Evolutionary conservation across 2,888 invertebrate genomes (phyloP).

Genomic region (Pecten maximus): DNA sequence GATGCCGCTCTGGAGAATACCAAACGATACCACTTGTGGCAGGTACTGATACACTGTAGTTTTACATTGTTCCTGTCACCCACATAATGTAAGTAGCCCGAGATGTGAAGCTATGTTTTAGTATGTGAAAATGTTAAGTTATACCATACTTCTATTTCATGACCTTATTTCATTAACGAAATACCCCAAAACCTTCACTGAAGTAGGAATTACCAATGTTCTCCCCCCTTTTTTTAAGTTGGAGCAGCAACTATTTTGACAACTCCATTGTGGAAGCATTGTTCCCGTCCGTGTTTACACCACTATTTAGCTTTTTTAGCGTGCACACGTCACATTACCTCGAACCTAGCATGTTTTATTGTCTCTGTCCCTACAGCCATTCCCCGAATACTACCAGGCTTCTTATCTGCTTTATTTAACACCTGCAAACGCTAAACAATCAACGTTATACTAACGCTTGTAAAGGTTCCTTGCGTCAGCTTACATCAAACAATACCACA

Average conservation of each 20-base stretch:
- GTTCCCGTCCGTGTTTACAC: constrained; percentile 9
- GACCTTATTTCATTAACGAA: neutral
- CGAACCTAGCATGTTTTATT: neutral
- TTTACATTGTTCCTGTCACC: too few species aligned
- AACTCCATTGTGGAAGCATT: neutral
- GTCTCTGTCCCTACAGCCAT: neutral
- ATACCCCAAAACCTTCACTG: neutral
- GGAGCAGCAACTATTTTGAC: neutral
- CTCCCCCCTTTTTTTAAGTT: neutral
- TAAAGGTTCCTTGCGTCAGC: constrained; percentile 6
- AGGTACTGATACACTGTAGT: too few species aligned
- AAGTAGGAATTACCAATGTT: neutral
- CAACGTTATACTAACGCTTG: constrained; percentile 25
- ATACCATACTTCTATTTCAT: neutral
- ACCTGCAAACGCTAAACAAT: constrained; percentile 30
- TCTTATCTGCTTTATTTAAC: neutral
- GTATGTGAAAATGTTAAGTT: neutral
- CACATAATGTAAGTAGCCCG: neutral
- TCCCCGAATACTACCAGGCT: neutral
- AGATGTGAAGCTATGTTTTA: neutral
- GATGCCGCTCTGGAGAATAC: too few species aligned
- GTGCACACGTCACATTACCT: constrained; percentile 11
- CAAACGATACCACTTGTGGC: too few species aligned
- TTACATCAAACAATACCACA: constrained; percentile 26
- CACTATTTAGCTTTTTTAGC: neutral